Evolutionary conservation across 92 coral and sea anemone species (phyloP), one percentile per base, ranked within the genome.

Genomic region (Epizoanthus stellaris): DNA sequence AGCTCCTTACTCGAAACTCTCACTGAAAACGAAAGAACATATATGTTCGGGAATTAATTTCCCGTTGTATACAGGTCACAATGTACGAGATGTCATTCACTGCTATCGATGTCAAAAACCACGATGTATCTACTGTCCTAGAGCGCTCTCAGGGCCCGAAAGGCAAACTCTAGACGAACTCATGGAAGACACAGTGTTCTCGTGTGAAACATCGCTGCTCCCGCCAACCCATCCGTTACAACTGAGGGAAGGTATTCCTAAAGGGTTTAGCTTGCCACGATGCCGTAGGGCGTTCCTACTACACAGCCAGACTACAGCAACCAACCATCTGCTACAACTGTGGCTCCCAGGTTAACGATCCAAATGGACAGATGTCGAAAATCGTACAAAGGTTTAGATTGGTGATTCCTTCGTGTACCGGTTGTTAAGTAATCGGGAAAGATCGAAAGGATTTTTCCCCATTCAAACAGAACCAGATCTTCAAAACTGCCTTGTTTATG

Each of bases 91-190:
- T 15, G 76, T 87, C 10, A 80, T 90, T 59, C 25, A 81, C 12
- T 92, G 95, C 67, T 92, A 82, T 73, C 95, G 95, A 10, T 92
- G 95, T 61, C 85, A 79, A 75, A 92, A 92, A 68, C 95, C 93
- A 54, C 93, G 95, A 23, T 92, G 95, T 65, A 80, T 92, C 54
- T 92, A 90, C 90, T 81, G 91, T 58, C 72, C 79, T 38, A 88
- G 86, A 53, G 88, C 86, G 12, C 93, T 92, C 3, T 87, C 93
- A 39, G 39, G 88, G 5, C 52, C 59, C 11, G 82, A 92, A 60
- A 59, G 88, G 39, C 25, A 4, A 23, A 49, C 80, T 9, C 87
- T 92, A 13, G 91, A 92, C 3, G 91, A 92, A 42, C 71, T 92
- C 45, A 57, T 56, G 69, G 47, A 77, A 30, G 73, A 84, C 73